phyloP scores from a whole-genome alignment of 1,140 invertebrate genomes.

The Sinonovacula constricta region DNA sequence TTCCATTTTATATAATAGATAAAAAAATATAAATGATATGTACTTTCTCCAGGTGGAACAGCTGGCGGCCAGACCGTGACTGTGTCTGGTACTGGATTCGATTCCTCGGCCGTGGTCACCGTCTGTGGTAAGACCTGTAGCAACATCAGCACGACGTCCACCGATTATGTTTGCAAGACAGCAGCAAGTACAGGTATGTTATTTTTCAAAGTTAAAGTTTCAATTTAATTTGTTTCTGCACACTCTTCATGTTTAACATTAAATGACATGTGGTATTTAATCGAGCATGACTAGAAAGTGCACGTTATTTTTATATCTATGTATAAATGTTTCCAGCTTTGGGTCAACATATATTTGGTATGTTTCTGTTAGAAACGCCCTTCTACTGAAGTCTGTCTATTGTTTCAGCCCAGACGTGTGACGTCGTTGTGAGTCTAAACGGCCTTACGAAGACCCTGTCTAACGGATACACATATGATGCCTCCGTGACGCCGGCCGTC shows the following conservation, averaged over 20 bases:
- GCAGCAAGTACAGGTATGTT: constrained; percentile 32
- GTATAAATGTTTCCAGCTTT: too few relatives aligned
- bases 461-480: background rate
- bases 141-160: constrained; percentile 2
- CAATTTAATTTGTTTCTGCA: too few relatives aligned
- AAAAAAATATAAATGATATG: too few relatives aligned
- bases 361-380: too few relatives aligned
- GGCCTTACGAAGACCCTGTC: background rate
- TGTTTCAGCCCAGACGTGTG: background rate
- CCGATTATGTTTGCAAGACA: constrained; percentile 53
- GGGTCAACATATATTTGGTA: too few relatives aligned
- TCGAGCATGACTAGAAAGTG: too few relatives aligned
- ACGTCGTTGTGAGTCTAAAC: background rate
- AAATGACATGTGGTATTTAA: too few relatives aligned
- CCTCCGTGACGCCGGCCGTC: background rate
- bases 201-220: too few relatives aligned
- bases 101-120: constrained; percentile 48
- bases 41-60: constrained; percentile 59
- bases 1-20: too few relatives aligned
- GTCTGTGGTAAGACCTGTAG: constrained; percentile 63
- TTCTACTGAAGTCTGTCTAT: too few relatives aligned
- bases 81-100: constrained; percentile 64
- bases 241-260: too few relatives aligned
- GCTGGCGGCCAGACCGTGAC: constrained; percentile 65
- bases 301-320: too few relatives aligned